Percentiles rank a stretch among this genome's conserved stretches.
Evolutionary conservation across 2,113 vertebrate genomes (phyloP).

Genomic region (Boulengeromyrus knoepffleri): DNA sequence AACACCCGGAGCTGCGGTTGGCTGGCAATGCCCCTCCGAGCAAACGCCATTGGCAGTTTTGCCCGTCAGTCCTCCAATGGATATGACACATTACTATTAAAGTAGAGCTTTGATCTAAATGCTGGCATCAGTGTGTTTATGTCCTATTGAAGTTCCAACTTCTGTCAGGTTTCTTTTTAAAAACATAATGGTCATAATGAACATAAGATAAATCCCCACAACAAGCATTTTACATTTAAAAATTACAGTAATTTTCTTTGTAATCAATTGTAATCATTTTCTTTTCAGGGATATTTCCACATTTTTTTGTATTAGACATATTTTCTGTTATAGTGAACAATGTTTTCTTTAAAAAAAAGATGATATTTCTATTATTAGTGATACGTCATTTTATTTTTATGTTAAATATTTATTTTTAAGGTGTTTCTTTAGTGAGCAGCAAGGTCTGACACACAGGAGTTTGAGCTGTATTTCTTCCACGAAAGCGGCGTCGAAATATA

Average conservation of each 20-base stretch:
- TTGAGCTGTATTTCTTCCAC: not conserved
- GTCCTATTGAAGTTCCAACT: not conserved
- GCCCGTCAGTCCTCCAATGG: constrained; percentile 57
- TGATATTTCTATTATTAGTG: not conserved
- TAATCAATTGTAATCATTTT: not conserved
- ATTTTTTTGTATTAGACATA: not conserved
- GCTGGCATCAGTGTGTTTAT: not conserved
- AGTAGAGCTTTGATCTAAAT: constrained; percentile 48
- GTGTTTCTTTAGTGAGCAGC: not conserved
- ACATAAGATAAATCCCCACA: not conserved
- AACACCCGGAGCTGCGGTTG: constrained; percentile 54
- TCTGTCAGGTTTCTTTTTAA: not conserved
- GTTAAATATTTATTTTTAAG: not conserved
- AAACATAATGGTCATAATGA: not conserved
- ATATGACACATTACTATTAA: constrained; percentile 45
- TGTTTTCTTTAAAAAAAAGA: not conserved
- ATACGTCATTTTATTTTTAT: not conserved
- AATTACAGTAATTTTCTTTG: not conserved
- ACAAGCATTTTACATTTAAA: not conserved
- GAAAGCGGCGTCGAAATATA: not conserved
- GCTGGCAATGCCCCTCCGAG: constrained; percentile 54
- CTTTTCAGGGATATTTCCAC: not conserved
- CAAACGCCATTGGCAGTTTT: constrained; percentile 61
- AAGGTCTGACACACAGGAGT: not conserved
- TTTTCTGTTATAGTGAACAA: not conserved